Base-by-base conservation (phyloP, 2,888 invertebrate genomes). In the Folsomia candida region DNA sequence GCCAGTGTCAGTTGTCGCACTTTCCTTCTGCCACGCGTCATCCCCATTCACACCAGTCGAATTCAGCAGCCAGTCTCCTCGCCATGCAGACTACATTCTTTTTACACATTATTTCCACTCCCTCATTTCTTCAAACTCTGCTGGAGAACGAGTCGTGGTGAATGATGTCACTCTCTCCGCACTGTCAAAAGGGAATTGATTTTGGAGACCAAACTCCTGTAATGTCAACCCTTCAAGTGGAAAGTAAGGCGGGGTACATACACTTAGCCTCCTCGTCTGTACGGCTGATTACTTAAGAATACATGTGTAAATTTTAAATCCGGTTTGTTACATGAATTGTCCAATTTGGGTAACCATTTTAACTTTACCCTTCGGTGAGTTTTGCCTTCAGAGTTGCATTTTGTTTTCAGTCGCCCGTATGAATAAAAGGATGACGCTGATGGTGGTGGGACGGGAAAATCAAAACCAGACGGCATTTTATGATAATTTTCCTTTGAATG, bases 1-100 rank as follows among this genome's bases (percentile, higher is more conserved):
- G 51, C 74, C 51, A 67, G 76, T 78, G 76, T 76, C 77, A 77
- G 71, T 76, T 69, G 69, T 67, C 64, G 69, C 67, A 67, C 72
- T 73, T 74, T 70, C 68, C 72, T 62, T 62, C 54, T 61, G 70
- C 63, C 77, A 77, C 77, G 77, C 73, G 77, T 74, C 75, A 37
- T 37, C 37, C 37, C 37, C 6, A 9, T 37, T 37, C 14, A 9
- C 37, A 37, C 37, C 37, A 37, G 14, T 14, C 37, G 14, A 37
- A 37, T 37, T 14, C 37, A 9, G 37, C 37, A 37, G 14, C 37
- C 37, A 9, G 14, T 9, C 37, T 37, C 14, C 37, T 14, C 37
- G 14, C 14, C 37, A 37, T 37, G 37, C 37, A 37, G 37, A 4
- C 37, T 37, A 14, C 37, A 9, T 37, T 37, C 37, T 37, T 14